These are phyloP conservation scores for Microtus oregoni DNA, from an alignment of 2,113 vertebrate species.

Conservation along the genomic window DNA sequence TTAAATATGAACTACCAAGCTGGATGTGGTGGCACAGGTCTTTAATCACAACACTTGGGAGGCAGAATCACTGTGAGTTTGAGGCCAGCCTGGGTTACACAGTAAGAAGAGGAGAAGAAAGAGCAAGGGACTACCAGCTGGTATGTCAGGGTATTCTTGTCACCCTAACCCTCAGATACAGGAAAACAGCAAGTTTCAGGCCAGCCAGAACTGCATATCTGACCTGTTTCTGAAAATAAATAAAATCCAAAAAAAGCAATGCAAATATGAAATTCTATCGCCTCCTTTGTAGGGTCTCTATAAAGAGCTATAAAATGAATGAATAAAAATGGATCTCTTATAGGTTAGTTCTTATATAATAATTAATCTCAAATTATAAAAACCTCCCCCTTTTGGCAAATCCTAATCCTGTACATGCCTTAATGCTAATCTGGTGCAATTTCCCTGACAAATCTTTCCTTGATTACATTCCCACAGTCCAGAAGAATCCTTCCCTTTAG, in stretches of 20 bases:
- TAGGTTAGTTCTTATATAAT: constrained; percentile 19
- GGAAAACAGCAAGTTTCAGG: background rate
- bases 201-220: background rate
- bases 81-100: background rate
- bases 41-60: background rate
- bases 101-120: background rate
- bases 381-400: background rate
- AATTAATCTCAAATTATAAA: constrained; percentile 30
- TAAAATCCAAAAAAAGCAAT: background rate
- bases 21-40: background rate
- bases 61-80: background rate
- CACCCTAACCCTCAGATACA: background rate
- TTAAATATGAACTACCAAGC: constrained; percentile 10
- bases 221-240: background rate
- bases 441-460: background rate
- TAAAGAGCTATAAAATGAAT: constrained; percentile 3
- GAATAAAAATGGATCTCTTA: constrained; percentile 20
- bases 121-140: background rate
- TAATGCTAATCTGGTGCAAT: background rate
- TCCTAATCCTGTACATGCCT: background rate
- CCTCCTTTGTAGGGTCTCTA: constrained; percentile 24
- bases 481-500: background rate
- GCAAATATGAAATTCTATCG: background rate
- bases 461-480: background rate
- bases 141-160: too few relatives aligned